phyloP scores from a whole-genome alignment of 1,140 invertebrate species.

The Asobara japonica region DNA sequence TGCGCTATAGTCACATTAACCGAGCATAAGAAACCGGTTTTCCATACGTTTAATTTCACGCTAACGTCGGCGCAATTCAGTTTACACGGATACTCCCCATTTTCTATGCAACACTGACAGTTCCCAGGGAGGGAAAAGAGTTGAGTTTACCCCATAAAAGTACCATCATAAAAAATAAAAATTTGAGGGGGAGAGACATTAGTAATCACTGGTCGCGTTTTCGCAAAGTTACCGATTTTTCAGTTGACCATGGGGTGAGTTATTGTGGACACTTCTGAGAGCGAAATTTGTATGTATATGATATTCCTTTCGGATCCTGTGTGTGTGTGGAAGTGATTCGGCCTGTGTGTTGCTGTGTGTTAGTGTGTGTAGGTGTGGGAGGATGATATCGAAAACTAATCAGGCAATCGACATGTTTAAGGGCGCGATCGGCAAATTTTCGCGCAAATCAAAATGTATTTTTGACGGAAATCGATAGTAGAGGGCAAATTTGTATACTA shows the following conservation, averaged over 20 bases:
- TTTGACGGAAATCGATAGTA: too few species aligned
- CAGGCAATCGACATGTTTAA: too few species aligned
- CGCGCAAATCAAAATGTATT: too few species aligned
- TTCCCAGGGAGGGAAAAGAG: slow-evolving; percentile 18
- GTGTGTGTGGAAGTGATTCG: too few species aligned
- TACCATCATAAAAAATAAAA: slow-evolving; percentile 4
- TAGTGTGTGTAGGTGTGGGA: too few species aligned
- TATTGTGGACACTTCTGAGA: too few species aligned
- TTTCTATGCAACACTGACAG: slow-evolving; percentile 43
- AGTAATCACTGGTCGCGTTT: slow-evolving; percentile 41
- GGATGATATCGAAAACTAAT: too few species aligned
- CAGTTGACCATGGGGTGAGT: too few species aligned
- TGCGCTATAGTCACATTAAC: slow-evolving; percentile 7
- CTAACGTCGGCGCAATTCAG: slow-evolving; percentile 62
- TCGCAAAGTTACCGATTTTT: slow-evolving; percentile 2
- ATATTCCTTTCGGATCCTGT: too few species aligned
- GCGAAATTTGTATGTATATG: too few species aligned
- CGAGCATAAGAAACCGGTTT: slow-evolving; percentile 57
- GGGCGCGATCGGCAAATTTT: too few species aligned
- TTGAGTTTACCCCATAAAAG: background rate
- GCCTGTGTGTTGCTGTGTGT: too few species aligned
- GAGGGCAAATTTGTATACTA: background rate
- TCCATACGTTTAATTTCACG: slow-evolving; percentile 65
- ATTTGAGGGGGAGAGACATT: slow-evolving; percentile 23
- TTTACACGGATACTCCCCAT: slow-evolving; percentile 61